Evolutionary conservation across 2,797 vertebrate genomes (phyloP).

Genomic region (Scyliorhinus canicula): DNA sequence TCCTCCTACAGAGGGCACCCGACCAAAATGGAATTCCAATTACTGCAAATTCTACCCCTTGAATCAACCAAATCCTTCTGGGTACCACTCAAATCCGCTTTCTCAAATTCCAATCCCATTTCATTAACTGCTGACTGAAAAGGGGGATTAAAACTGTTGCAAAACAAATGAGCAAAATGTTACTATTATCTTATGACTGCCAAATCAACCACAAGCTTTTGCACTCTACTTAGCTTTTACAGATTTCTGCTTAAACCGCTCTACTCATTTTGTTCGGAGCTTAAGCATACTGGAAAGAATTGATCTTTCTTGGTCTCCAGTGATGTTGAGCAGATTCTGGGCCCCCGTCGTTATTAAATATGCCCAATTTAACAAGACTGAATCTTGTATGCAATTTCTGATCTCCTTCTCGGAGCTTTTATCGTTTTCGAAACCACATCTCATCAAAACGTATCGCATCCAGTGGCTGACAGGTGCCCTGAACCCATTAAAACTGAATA

Average conservation of each 20-base stretch:
- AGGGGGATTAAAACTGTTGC: not conserved
- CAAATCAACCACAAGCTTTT: constrained; percentile 6
- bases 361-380: constrained; percentile 19
- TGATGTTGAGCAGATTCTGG: not conserved
- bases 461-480: constrained; percentile 22
- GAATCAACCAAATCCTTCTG: not conserved
- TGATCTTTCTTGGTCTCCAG: not conserved
- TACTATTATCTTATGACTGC: not conserved
- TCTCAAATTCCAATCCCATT: not conserved
- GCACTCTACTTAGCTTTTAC: not conserved
- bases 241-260: constrained; percentile 7
- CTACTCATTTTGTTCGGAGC: constrained; percentile 16
- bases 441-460: constrained; percentile 9
- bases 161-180: not conserved
- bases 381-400: constrained; percentile 13
- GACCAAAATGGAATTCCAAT: not conserved
- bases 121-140: not conserved
- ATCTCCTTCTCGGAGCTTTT: not conserved
- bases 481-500: constrained; percentile 30
- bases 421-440: not conserved
- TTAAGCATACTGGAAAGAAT: not conserved
- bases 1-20: not conserved
- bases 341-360: constrained; percentile 9
- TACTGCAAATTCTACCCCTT: not conserved
- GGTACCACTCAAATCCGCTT: not conserved